A percentile compares a stretch with the other conserved stretches of the same genome.
Conservation (phyloP, 2,797 vertebrate species). For the Anas capensis region DNA sequence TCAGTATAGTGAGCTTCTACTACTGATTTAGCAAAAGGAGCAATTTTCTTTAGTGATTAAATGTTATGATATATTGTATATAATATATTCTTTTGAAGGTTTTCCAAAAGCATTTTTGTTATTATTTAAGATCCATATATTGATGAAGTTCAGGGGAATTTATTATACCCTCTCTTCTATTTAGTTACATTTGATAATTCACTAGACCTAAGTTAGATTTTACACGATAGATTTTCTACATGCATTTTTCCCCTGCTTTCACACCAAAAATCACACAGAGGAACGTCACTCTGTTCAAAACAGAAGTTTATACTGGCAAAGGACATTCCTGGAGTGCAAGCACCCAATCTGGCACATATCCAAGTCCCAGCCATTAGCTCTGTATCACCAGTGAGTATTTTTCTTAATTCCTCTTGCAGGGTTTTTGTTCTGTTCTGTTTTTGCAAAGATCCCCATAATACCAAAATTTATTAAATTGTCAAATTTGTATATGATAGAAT, state of each 20-base stretch:
- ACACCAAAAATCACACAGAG: conserved; percentile 32
- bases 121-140: not conserved
- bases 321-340: conserved; percentile 59
- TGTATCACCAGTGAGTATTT: not conserved
- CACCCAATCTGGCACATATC: not conserved
- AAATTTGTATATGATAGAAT: not conserved
- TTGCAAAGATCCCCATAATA: not conserved
- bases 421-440: not conserved
- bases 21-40: not conserved
- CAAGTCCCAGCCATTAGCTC: conserved; percentile 26
- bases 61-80: not conserved
- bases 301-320: conserved; percentile 50
- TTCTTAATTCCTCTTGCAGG: not conserved
- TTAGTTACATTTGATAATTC: not conserved
- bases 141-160: conserved; percentile 1
- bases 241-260: not conserved
- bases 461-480: not conserved
- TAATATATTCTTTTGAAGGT: not conserved
- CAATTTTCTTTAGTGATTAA: conserved; percentile 32
- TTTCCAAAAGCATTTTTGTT: conserved; percentile 8
- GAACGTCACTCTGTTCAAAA: not conserved
- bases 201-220: not conserved
- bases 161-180: not conserved
- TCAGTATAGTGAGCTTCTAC: not conserved
- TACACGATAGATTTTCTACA: not conserved